phyloP scores from a whole-genome alignment of 2,797 vertebrate genomes.

The Natrix natrix region DNA sequence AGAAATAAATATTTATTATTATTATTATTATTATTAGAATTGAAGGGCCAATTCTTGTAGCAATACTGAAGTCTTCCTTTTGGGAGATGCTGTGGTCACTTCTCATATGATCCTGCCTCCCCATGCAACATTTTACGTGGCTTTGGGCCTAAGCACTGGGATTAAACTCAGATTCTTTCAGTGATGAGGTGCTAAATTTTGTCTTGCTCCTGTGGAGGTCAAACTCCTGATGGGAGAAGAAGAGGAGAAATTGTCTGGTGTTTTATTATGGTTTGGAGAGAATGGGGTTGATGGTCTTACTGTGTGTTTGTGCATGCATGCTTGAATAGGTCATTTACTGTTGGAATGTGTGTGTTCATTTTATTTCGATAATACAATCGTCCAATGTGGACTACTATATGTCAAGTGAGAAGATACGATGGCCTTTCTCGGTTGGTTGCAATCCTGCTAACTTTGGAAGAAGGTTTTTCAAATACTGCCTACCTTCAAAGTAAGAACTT shows the following conservation, averaged over 20 bases:
- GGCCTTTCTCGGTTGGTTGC: not conserved
- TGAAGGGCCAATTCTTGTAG: not conserved
- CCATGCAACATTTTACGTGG: no score
- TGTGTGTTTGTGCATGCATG: not conserved
- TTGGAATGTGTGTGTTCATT: not conserved
- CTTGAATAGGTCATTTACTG: not conserved
- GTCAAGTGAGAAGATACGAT: not conserved
- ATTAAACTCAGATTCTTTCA: not conserved
- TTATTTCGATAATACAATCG: not conserved
- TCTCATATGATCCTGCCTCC: not conserved
- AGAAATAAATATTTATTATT: no score
- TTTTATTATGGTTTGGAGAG: no score
- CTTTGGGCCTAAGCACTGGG: not conserved
- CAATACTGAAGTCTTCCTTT: not conserved
- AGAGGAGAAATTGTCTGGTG: not conserved
- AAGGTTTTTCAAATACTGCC: not conserved
- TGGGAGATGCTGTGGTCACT: not conserved
- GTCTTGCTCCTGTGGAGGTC: not conserved
- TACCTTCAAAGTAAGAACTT: not conserved
- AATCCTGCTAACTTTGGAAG: not conserved
- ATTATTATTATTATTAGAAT: no score
- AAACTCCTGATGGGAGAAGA: not conserved
- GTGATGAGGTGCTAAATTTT: no score
- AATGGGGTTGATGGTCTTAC: not conserved
- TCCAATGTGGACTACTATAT: not conserved